A percentile compares a stretch with the other conserved stretches of the same genome.
These are phyloP conservation scores for Drosophila parthenogenetica DNA, from an alignment of 2,888 invertebrate species.

Conservation along the genomic window DNA sequence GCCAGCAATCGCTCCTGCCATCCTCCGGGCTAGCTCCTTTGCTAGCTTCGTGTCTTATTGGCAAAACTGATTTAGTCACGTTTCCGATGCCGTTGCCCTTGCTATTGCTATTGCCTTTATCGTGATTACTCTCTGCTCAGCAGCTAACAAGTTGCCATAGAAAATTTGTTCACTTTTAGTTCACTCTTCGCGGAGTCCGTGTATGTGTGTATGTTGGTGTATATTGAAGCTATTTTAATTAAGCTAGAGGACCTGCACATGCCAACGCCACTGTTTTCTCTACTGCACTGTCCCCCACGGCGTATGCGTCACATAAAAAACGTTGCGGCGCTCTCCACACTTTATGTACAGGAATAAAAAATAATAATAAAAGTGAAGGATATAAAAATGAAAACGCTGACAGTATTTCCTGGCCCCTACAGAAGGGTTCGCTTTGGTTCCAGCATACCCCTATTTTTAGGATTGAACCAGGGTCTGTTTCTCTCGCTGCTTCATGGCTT, in stretches of 20 bases:
- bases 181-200: slow-evolving; percentile 17
- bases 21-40: slow-evolving; percentile 23
- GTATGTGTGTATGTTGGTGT: slow-evolving; percentile 4
- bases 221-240: slow-evolving; percentile 56
- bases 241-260: slow-evolving; percentile 51
- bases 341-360: slow-evolving; percentile 50
- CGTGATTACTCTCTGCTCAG: slow-evolving; percentile 61
- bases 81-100: slow-evolving; percentile 61
- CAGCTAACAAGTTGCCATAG: slow-evolving; percentile 53
- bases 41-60: slow-evolving; percentile 73
- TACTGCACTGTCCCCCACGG: slow-evolving; percentile 35
- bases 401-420: slow-evolving; percentile 27
- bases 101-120: slow-evolving; percentile 38
- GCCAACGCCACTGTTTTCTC: slow-evolving; percentile 10
- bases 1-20: slow-evolving; percentile 13
- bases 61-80: slow-evolving; percentile 78
- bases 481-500: slow-evolving; percentile 2
- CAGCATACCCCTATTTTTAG: slow-evolving; percentile 30
- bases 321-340: slow-evolving; percentile 4
- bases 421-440: slow-evolving; percentile 16
- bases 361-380: slow-evolving; percentile 11
- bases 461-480: background rate
- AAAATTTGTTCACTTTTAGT: slow-evolving; percentile 50
- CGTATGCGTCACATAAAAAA: slow-evolving; percentile 45
- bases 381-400: slow-evolving; percentile 41